Percentiles rank a stretch among this genome's conserved stretches.
Evolutionary conservation across 2,797 vertebrate genomes (phyloP).

Genomic region (Tiaroga cobitis): DNA sequence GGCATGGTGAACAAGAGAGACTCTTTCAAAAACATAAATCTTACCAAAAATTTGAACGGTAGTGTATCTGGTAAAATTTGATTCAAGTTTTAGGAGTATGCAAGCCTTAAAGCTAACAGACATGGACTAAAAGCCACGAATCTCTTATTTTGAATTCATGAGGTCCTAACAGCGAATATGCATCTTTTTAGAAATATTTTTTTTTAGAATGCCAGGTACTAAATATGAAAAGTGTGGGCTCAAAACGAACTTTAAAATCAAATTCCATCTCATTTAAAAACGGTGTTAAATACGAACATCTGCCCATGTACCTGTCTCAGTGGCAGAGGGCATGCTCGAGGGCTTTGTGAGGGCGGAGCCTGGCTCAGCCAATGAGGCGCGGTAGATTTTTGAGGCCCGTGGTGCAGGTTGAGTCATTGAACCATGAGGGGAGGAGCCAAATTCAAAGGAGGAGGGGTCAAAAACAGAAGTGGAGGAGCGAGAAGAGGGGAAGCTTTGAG

Average conservation of each 20-base stretch:
- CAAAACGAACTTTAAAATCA: background rate
- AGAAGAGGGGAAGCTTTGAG: slow-evolving; percentile 58
- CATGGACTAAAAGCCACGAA: background rate
- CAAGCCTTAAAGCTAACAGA: background rate
- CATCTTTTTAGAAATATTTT: background rate
- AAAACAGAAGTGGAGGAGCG: slow-evolving; percentile 13
- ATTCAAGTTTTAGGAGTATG: background rate
- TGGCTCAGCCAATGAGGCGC: slow-evolving; percentile 55
- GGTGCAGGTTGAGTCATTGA: slow-evolving; percentile 41
- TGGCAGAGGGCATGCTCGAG: slow-evolving; percentile 76
- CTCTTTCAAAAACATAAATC: background rate
- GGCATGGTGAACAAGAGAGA: background rate
- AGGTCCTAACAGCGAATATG: background rate
- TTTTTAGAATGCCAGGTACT: background rate
- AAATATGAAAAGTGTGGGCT: background rate
- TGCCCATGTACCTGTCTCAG: slow-evolving; percentile 72
- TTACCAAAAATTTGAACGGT: background rate
- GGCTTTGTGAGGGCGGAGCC: slow-evolving; percentile 70
- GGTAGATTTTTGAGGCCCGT: slow-evolving; percentile 57
- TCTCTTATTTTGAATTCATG: background rate
- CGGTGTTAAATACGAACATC: background rate
- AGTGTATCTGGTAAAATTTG: background rate
- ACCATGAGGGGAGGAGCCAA: slow-evolving; percentile 41
- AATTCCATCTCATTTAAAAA: background rate
- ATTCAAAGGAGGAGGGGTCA: slow-evolving; percentile 46